Percentiles rank a stretch among this genome's conserved stretches.
Evolutionary conservation across 2,888 invertebrate genomes (phyloP).

Genomic region (Chalcosyrphus nemorum): DNA sequence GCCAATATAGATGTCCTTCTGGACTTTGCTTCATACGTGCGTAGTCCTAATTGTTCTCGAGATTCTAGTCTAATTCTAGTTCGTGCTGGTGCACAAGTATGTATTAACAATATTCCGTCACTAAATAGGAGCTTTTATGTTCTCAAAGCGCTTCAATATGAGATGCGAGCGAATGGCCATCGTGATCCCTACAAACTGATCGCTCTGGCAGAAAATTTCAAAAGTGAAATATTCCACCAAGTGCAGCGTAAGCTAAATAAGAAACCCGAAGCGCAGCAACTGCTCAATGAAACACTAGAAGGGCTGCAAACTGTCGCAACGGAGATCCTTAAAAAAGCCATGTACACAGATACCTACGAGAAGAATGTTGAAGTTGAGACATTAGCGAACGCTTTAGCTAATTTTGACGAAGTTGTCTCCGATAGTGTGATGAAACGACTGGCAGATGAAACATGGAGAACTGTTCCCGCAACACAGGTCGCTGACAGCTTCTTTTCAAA

Average conservation of each 20-base stretch:
- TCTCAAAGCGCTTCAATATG: constrained; percentile 2
- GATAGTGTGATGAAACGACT: neutral
- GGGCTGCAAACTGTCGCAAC: neutral
- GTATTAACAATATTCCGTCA: too few relatives aligned
- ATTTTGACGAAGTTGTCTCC: neutral
- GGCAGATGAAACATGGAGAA: neutral
- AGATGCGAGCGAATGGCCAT: constrained; percentile 23
- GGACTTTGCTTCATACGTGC: too few relatives aligned
- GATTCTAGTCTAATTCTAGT: too few relatives aligned
- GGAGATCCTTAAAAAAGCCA: neutral
- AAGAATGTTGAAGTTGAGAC: constrained; percentile 10
- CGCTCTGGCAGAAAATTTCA: neutral
- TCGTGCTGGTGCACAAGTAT: neutral
- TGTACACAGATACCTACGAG: neutral
- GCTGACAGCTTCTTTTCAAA: neutral
- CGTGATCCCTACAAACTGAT: constrained; percentile 27
- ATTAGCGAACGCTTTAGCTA: neutral
- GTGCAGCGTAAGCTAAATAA: neutral
- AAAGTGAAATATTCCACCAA: neutral
- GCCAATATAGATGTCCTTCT: neutral
- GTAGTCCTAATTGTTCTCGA: too few relatives aligned
- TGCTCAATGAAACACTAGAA: neutral
- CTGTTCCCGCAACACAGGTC: neutral
- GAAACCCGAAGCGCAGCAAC: neutral
- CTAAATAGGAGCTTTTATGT: neutral